Evolutionary conservation across 2,797 vertebrate genomes (phyloP), one percentile per base, ranked within the genome.

Genomic region (Benthosema pterotum): DNA sequence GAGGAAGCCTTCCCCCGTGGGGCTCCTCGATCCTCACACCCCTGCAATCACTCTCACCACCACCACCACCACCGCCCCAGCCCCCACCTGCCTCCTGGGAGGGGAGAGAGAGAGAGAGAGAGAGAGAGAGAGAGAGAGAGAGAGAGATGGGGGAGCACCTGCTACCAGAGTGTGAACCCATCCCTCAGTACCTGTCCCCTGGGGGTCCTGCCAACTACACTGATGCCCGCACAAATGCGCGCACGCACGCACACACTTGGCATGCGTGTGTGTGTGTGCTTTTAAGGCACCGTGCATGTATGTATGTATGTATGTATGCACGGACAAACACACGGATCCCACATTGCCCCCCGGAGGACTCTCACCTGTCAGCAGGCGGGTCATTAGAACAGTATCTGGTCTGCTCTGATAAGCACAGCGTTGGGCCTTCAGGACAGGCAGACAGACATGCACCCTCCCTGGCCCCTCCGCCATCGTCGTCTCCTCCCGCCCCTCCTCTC

Each of bases 11-110:
- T 18, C 38, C 88, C 88, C 91, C 43, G 46, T 32, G 67, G 85
- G n/a, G n/a, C n/a, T n/a, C n/a, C n/a, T n/a, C n/a, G n/a, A 72
- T 58, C 73, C 58, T 55, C 18, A 0, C 72, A 78, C 82, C 83
- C 81, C 80, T 84, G 78, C 81, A 86, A 89, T 89, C 88, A 86
- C 84, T 86, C 85, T 72, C 80, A 79, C 86, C 89, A n/a, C n/a
- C n/a, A n/a, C n/a, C n/a, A n/a, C n/a, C n/a, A n/a, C n/a, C n/a
- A n/a, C n/a, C n/a, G n/a, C n/a, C n/a, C n/a, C n/a, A n/a, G n/a
- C n/a, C n/a, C n/a, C n/a, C n/a, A 90, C 83, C 88, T 85, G 88
- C 82, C 86, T 88, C 86, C 80, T 69, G 72, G 84, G 88, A 38
- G 32, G 83, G 69, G 77, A 65, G 79, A 17, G 16, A 11, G 51